Evolutionary conservation across 2,888 invertebrate species (phyloP).

Genomic region (Xylophagus ater): DNA sequence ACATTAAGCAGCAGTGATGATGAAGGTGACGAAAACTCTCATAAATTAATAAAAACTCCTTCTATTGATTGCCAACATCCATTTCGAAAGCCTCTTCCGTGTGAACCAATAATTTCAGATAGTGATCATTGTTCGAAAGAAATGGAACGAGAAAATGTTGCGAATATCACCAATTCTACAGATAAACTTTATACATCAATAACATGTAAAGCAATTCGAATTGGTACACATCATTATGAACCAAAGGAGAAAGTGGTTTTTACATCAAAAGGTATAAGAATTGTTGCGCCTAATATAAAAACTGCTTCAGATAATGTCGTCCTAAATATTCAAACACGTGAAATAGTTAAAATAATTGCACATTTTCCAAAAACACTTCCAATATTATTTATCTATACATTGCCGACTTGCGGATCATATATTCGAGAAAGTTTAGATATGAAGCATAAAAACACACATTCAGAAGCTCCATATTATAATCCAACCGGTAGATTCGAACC

Average conservation of each 20-base stretch:
- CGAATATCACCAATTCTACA: constrained; percentile 39
- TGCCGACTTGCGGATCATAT: constrained; percentile 53
- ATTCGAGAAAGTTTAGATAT: constrained; percentile 62
- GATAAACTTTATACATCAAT: constrained; percentile 45
- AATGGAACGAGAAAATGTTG: constrained; percentile 42
- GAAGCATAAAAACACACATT: constrained; percentile 30
- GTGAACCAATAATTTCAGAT: constrained; percentile 31
- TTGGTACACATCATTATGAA: constrained; percentile 73
- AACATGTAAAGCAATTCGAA: constrained; percentile 64
- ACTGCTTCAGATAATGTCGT: constrained; percentile 46
- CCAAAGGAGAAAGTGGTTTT: constrained; percentile 55
- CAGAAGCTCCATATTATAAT: constrained; percentile 46
- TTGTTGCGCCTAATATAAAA: constrained; percentile 47
- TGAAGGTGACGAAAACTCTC: constrained; percentile 39
- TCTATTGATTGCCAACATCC: constrained; percentile 17
- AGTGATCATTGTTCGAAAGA: constrained; percentile 40
- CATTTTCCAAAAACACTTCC: constrained; percentile 67
- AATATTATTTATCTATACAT: constrained; percentile 69
- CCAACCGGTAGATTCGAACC: constrained; percentile 53
- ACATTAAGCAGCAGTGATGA: constrained; percentile 63
- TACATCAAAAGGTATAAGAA: constrained; percentile 47
- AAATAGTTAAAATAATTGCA: constrained; percentile 62
- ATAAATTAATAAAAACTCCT: constrained; percentile 13
- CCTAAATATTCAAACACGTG: constrained; percentile 54
- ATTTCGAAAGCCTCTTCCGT: constrained; percentile 26